These are phyloP conservation scores for Rhabdornis inornatus DNA, from an alignment of 2,113 vertebrate genomes.

Conservation along the genomic window DNA sequence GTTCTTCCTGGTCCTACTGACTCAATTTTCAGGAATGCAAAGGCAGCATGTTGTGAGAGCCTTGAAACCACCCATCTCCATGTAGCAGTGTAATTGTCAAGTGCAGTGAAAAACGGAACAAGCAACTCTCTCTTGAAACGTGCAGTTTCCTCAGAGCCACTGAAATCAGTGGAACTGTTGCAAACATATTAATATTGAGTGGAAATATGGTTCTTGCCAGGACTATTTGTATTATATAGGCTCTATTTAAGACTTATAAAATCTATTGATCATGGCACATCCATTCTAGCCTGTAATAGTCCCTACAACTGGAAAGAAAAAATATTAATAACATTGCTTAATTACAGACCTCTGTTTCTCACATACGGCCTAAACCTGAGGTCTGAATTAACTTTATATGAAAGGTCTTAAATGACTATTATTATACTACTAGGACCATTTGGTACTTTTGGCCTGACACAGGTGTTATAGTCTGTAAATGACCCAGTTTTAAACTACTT, in stretches of 20 bases:
- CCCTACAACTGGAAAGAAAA: background rate
- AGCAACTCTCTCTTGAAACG: background rate
- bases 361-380: background rate
- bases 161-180: background rate
- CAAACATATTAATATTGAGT: background rate
- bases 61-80: background rate
- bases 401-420: background rate
- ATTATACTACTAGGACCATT: background rate
- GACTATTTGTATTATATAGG: background rate
- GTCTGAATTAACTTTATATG: background rate
- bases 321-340: background rate
- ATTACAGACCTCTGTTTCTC: background rate
- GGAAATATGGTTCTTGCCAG: background rate
- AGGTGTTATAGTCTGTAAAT: background rate
- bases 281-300: background rate
- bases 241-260: background rate
- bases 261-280: background rate
- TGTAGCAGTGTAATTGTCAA: background rate
- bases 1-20: background rate
- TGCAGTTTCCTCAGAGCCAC: background rate
- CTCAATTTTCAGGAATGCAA: background rate
- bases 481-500: background rate
- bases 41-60: background rate
- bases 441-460: background rate
- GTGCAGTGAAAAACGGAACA: background rate